Evolutionary conservation across 2,797 vertebrate genomes (phyloP).

Genomic region (Parauchenoglanis punctatus): DNA sequence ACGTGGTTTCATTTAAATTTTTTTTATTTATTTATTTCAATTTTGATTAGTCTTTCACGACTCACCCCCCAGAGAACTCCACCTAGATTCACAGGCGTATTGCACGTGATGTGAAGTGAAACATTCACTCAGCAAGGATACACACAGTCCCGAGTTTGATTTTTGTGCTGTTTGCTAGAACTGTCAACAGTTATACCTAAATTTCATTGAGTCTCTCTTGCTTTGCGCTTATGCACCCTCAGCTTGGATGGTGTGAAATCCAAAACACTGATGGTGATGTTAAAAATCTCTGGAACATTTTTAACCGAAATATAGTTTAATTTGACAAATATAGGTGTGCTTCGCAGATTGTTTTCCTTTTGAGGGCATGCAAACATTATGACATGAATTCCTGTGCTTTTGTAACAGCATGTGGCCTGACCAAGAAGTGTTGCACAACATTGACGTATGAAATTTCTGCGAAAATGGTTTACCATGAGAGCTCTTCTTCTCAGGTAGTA

Average conservation of each 20-base stretch:
- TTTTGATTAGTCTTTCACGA: neutral
- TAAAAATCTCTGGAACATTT: neutral
- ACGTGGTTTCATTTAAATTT: neutral
- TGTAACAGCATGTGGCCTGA: neutral
- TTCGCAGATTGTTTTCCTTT: neutral
- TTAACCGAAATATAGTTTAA: neutral
- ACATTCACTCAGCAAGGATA: neutral
- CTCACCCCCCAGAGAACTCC: neutral
- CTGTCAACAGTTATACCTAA: neutral
- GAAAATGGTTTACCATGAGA: neutral
- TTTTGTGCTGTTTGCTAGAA: neutral
- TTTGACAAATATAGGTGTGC: neutral
- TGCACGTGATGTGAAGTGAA: neutral
- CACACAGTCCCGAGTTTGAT: neutral
- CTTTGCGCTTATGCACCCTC: neutral
- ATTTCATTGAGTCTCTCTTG: neutral
- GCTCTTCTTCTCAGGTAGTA: conserved; percentile 31
- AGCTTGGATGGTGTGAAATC: neutral
- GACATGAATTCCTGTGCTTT: neutral
- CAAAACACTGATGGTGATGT: neutral
- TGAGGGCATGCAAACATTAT: neutral
- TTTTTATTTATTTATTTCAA: no score
- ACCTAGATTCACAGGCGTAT: neutral
- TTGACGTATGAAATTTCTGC: neutral
- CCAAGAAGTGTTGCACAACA: neutral